Conservation (phyloP, 1,140 invertebrate species). For the Neotoxoptera formosana region DNA sequence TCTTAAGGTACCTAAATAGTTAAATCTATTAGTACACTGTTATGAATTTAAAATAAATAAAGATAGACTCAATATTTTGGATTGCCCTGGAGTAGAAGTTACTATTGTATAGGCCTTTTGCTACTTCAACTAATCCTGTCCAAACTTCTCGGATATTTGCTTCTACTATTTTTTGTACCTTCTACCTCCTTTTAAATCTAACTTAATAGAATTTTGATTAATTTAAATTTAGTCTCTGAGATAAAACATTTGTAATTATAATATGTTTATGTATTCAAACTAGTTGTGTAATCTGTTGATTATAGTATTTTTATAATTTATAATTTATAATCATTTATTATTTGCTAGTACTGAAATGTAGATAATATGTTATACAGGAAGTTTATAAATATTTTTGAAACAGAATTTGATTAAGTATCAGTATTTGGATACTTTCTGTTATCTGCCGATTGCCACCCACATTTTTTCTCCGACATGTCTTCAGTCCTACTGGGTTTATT, state of each 20-base stretch:
- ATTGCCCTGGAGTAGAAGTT: not conserved
- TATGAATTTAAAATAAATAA: no score
- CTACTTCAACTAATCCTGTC: not conserved
- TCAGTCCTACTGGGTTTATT: not conserved
- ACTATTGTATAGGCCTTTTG: not conserved
- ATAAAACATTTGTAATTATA: not conserved
- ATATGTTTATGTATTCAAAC: not conserved
- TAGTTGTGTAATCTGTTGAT: not conserved
- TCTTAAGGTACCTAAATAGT: no score
- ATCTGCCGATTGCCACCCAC: not conserved
- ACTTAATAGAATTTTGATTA: not conserved
- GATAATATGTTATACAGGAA: slow-evolving; percentile 36
- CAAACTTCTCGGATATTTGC: not conserved
- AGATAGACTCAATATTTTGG: no score
- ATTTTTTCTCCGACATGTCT: not conserved
- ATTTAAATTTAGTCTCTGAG: not conserved
- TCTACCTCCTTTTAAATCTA: not conserved
- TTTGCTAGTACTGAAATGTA: not conserved
- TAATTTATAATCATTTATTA: not conserved
- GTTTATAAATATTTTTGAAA: not conserved
- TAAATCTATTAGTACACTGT: no score
- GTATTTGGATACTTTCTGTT: not conserved
- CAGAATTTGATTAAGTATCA: not conserved
- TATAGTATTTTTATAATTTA: not conserved
- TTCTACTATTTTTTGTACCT: not conserved